phyloP scores from a whole-genome alignment of 2,888 invertebrate species.

The Phyto melanocephala region DNA sequence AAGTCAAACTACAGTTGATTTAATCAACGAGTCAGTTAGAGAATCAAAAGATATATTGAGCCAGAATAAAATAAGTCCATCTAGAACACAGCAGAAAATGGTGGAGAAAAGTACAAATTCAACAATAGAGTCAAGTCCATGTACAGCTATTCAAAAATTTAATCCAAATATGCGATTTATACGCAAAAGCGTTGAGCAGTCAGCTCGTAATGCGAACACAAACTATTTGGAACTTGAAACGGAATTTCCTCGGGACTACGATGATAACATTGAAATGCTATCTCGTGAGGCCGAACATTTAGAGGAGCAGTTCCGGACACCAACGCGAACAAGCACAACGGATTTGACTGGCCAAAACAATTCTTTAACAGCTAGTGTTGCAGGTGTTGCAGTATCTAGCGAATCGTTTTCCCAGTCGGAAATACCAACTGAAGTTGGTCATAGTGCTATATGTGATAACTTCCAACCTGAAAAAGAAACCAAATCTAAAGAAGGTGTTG shows the following conservation, averaged over 20 bases:
- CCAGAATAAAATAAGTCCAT: slow-evolving; percentile 20
- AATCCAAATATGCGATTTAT: slow-evolving; percentile 76
- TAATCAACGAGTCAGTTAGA: not conserved
- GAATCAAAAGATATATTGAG: slow-evolving; percentile 9
- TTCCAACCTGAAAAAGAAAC: slow-evolving; percentile 8
- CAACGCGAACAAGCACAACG: slow-evolving; percentile 60
- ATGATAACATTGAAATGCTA: slow-evolving; percentile 79
- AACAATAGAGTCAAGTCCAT: slow-evolving; percentile 53
- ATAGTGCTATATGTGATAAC: not conserved
- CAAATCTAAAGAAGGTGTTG: slow-evolving; percentile 58
- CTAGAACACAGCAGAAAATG: slow-evolving; percentile 34
- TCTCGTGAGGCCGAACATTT: slow-evolving; percentile 78
- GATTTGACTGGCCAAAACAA: slow-evolving; percentile 37
- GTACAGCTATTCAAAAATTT: slow-evolving; percentile 68
- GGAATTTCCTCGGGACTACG: slow-evolving; percentile 79
- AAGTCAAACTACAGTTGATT: slow-evolving; percentile 10
- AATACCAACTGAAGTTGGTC: not conserved
- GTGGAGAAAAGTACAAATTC: slow-evolving; percentile 12
- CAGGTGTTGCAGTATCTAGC: slow-evolving; percentile 16
- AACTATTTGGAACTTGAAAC: slow-evolving; percentile 77
- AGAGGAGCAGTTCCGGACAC: slow-evolving; percentile 77
- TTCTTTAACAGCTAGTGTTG: slow-evolving; percentile 45
- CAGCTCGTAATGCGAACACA: slow-evolving; percentile 72
- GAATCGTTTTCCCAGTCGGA: not conserved
- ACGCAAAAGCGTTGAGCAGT: slow-evolving; percentile 77